Evolutionary conservation across 1,140 invertebrate species (phyloP).

Genomic region (Zophobas morio): DNA sequence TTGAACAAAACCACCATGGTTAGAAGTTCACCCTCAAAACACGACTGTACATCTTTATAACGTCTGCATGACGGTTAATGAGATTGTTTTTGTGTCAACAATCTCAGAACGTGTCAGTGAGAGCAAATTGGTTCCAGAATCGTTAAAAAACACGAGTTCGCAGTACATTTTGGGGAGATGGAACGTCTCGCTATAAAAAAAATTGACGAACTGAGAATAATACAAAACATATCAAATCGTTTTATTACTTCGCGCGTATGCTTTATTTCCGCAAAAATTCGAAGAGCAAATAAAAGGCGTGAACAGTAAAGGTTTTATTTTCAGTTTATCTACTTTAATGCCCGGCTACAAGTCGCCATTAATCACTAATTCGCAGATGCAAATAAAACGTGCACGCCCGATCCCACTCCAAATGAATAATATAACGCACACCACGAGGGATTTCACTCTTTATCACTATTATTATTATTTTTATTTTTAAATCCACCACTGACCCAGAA

Average conservation of each 20-base stretch:
- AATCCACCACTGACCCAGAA: too few species aligned
- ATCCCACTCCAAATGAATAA: too few species aligned
- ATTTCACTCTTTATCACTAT: too few species aligned
- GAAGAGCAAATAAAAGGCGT: conserved; percentile 24
- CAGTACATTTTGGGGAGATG: background rate
- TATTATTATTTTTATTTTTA: too few species aligned
- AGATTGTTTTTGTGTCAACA: conserved; percentile 33
- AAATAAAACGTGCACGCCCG: too few species aligned
- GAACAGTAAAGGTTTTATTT: conserved; percentile 21
- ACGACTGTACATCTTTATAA: conserved; percentile 25
- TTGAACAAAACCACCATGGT: conserved; percentile 24
- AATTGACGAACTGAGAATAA: conserved; percentile 31
- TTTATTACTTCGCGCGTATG: conserved; percentile 23
- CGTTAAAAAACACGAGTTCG: conserved; percentile 23
- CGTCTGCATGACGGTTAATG: conserved; percentile 22
- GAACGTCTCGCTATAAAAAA: conserved; percentile 4
- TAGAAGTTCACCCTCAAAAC: conserved; percentile 19
- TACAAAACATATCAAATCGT: conserved; percentile 36
- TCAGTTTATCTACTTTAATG: conserved; percentile 18
- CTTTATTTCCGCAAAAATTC: conserved; percentile 26
- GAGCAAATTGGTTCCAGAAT: conserved; percentile 8
- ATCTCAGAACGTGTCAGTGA: conserved; percentile 16
- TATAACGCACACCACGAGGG: too few species aligned
- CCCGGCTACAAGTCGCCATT: background rate
- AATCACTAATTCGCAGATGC: too few species aligned